Base-by-base conservation (phyloP, 1,140 invertebrate genomes). In the Whitmania pigra region DNA sequence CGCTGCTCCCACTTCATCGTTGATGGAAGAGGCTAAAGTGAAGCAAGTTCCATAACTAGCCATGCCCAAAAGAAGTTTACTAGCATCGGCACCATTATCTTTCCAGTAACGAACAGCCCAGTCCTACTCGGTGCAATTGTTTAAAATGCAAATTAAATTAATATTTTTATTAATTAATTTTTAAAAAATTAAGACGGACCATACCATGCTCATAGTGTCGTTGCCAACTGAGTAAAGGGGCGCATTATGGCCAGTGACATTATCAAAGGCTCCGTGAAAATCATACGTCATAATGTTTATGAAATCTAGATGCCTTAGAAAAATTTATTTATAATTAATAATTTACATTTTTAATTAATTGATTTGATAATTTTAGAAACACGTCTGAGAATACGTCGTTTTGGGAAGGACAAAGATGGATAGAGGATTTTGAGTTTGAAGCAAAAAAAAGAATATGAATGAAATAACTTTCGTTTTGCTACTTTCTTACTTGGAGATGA, bases 281-380 rank as follows among this genome's bases (percentile, higher is more conserved):
- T 94, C 93, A 76, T 94, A 94, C 0, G 92, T 93, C 92, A 94
- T 94, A 6, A 94, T 88, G 78, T 94, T 94, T 77, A 95, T 92
- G 78, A 91, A 93, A 82, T 95, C 92, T 75, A 94, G 82, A 77
- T 89, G 84, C 69, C 88, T 88, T 49, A 49, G 15, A 49, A 49
- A 17, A 15, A 11, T 15, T 3, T 49, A 11, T 15, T 3, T 49
- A 7, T 49, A 49, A 49, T 49, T 15, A 6, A 36, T 3, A 36
- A 36, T 36, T 36, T 36, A 36, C 6, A 15, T 49, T 49, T 49
- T 3, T 4, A 49, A 17, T 49, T 17, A 17, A 49, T 49, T 49
- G 43, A 49, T 17, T 17, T 49, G 0, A 4, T 49, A 49, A 49
- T 15, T 49, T 49, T 49, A 11, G 43, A 49, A 49, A 49, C 13